Evolutionary conservation across 2,888 invertebrate genomes (phyloP).

Genomic region (Ormyrus pomaceus): DNA sequence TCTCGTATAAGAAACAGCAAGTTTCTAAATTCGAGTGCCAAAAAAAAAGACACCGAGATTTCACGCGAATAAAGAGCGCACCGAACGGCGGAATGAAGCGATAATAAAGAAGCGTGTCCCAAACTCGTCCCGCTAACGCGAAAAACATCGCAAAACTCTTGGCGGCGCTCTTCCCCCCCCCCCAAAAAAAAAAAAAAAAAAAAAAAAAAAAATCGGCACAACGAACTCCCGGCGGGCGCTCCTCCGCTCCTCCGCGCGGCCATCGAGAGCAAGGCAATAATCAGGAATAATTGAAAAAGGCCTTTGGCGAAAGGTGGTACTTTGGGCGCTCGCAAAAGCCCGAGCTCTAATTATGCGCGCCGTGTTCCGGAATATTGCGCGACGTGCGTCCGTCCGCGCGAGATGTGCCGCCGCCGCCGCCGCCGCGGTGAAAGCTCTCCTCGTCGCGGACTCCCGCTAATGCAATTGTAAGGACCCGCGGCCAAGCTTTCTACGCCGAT

Average conservation of each 20-base stretch:
- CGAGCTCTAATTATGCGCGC: constrained; percentile 47
- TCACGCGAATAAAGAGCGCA: too few species aligned
- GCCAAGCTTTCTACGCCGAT: neutral
- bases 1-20: too few species aligned
- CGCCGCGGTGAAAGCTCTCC: constrained; percentile 24
- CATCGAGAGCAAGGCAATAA: constrained; percentile 11
- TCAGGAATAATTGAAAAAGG: constrained; percentile 52
- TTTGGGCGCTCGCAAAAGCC: constrained; percentile 22
- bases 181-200: neutral
- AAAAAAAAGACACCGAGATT: too few species aligned
- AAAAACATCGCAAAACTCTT: neutral
- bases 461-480: neutral
- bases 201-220: neutral
- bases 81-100: neutral
- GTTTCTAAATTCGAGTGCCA: too few species aligned
- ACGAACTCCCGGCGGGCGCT: neutral
- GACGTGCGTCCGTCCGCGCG: constrained; percentile 1
- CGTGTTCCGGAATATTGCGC: constrained; percentile 8
- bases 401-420: neutral
- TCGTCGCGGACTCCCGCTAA: constrained; percentile 20
- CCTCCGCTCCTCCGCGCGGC: too few species aligned
- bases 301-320: constrained; percentile 28
- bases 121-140: constrained; percentile 7
- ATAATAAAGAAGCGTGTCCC: constrained; percentile 13
- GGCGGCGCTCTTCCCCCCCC: neutral